These are phyloP conservation scores for Nomada ferruginata DNA, from an alignment of 2,888 invertebrate species.

Conservation along the genomic window DNA sequence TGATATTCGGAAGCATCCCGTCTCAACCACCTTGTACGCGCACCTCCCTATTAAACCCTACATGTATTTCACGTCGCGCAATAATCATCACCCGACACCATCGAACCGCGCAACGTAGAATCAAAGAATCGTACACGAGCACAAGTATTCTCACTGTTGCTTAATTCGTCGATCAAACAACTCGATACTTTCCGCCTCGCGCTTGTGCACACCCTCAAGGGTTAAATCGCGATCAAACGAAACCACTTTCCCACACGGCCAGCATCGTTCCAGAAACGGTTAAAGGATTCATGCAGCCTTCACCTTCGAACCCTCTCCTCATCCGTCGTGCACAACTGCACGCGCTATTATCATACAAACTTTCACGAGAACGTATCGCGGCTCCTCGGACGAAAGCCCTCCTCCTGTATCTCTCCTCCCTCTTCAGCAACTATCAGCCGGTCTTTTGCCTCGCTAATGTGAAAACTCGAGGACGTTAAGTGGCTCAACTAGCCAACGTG, in stretches of 20 bases:
- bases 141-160: too few relatives aligned
- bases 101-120: too few relatives aligned
- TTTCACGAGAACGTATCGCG: slow-evolving; percentile 39
- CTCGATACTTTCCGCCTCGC: too few relatives aligned
- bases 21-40: background rate
- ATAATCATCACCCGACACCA: too few relatives aligned
- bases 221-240: background rate
- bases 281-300: slow-evolving; percentile 42
- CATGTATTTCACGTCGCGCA: too few relatives aligned
- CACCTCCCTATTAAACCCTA: too few relatives aligned
- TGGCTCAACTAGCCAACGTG: slow-evolving; percentile 83
- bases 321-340: slow-evolving; percentile 23
- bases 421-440: background rate
- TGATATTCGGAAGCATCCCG: background rate
- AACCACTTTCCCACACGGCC: background rate
- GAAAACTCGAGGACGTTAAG: slow-evolving; percentile 83
- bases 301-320: slow-evolving; percentile 44
- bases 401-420: background rate
- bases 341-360: slow-evolving; percentile 51
- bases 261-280: background rate
- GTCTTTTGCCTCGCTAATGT: slow-evolving; percentile 84
- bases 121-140: too few relatives aligned
- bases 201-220: background rate
- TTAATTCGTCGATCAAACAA: too few relatives aligned
- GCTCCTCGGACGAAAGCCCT: slow-evolving; percentile 21